Evolutionary conservation across 2,113 vertebrate genomes (phyloP).

Genomic region (Tupaia tana): DNA sequence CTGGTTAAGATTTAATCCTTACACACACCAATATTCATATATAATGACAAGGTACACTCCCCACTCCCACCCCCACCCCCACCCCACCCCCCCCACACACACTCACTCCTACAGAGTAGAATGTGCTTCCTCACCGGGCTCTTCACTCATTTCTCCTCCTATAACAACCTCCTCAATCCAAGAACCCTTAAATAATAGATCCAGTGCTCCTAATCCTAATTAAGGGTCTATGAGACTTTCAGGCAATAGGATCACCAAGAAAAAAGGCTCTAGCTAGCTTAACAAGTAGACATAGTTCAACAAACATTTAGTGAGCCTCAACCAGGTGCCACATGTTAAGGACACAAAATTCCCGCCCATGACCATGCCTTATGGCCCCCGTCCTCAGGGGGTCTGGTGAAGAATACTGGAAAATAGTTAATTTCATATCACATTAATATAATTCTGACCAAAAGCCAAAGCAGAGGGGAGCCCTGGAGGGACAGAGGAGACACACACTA

Average conservation of each 20-base stretch:
- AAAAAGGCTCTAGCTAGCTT: constrained; percentile 4
- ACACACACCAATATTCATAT: not conserved
- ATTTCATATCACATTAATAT: not conserved
- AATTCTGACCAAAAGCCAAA: constrained; percentile 10
- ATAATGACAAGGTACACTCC: not conserved
- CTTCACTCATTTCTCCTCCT: not conserved
- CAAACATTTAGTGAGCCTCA: not conserved
- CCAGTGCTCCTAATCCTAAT: not conserved
- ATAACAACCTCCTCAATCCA: not conserved
- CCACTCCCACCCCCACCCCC: not conserved
- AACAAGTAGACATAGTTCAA: not conserved
- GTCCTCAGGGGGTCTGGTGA: not conserved
- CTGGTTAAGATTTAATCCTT: not conserved
- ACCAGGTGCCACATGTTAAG: not conserved
- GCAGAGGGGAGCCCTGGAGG: not conserved
- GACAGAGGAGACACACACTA: not conserved
- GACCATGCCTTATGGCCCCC: not conserved
- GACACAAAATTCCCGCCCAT: not conserved
- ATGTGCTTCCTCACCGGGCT: not conserved
- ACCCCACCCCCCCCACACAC: no score
- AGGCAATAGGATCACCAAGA: not conserved
- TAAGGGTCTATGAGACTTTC: not conserved
- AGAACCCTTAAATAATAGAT: not conserved
- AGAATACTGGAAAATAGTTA: not conserved
- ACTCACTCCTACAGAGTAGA: not conserved